Evolutionary conservation across 2,113 vertebrate genomes (phyloP).

Genomic region (Marmota monax): DNA sequence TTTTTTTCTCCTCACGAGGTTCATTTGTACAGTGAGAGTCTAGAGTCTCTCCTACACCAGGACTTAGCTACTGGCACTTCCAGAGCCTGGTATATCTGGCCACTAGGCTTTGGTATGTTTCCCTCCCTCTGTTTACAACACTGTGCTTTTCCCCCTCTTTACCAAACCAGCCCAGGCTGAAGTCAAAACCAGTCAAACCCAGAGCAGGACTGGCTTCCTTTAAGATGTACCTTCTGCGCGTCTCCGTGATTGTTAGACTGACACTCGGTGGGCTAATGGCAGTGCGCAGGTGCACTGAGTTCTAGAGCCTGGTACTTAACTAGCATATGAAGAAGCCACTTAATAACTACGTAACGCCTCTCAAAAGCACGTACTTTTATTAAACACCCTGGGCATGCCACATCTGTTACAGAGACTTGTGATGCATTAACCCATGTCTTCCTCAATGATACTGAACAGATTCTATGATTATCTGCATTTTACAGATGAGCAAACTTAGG

Average conservation of each 20-base stretch:
- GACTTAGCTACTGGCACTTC: too few relatives aligned
- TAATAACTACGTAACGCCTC: neutral
- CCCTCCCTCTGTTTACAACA: neutral
- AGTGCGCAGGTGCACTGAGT: neutral
- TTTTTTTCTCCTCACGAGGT: neutral
- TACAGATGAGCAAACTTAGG: neutral
- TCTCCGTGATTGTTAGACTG: neutral
- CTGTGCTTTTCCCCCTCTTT: neutral
- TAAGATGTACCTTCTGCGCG: neutral
- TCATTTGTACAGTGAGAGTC: neutral
- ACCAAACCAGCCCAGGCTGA: neutral
- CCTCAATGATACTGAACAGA: neutral
- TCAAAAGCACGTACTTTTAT: neutral
- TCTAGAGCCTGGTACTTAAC: neutral
- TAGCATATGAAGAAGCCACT: neutral
- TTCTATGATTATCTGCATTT: neutral
- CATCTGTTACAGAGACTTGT: neutral
- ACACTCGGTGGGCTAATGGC: neutral
- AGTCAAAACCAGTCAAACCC: neutral
- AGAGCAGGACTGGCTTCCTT: neutral
- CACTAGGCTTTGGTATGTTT: neutral
- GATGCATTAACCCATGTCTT: neutral
- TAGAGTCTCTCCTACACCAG: neutral
- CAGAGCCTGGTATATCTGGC: neutral
- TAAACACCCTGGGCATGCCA: neutral